Evolutionary conservation across 2,113 vertebrate genomes (phyloP), one percentile per base, ranked within the genome.

Genomic region (Acanthisitta chloris): DNA sequence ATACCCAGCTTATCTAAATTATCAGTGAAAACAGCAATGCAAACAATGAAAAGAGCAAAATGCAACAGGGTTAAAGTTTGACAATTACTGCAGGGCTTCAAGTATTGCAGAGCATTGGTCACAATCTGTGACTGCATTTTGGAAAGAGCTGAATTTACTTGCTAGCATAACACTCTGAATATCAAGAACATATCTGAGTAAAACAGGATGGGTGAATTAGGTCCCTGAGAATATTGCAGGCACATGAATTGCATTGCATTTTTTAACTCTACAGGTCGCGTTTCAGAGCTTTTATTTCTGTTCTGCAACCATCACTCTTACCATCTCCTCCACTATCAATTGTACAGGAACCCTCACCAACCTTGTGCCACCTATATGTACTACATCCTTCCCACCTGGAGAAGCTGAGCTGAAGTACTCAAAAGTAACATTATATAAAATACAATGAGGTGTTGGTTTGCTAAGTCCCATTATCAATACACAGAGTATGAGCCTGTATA

Each of bases 31-130:
- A 43, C 1, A 84, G 49, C 29, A 34, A 78, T 36, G 64, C n/a
- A n/a, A n/a, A n/a, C n/a, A n/a, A n/a, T n/a, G n/a, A n/a, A n/a
- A 51, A 88, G 74, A 85, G 72, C 52, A 93, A 85, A 67, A 51
- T 14, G 48, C 28, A 81, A 58, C 33, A 42, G 21, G 74, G 93
- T 67, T 73, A 26, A 95, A 78, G 71, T 91, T 0, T 54, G 52
- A 81, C 48, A 66, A 36, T 18, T n/a, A 58, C 8, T 91, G 25
- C 21, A 65, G 46, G 29, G 49, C 49, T 84, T 76, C 10, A 61
- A 65, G 25, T 58, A 91, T 6, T 76, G 45, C 72, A 91, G 58
- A 74, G 45, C 79, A 71, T 66, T 24, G 71, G 67, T 43, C 1
- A 0, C 59, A 70, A 43, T 17, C 46, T 59, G 1, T 4, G 5